Evolutionary conservation across 2,888 invertebrate species (phyloP).

Genomic region (Aspidiotus rigidus): DNA sequence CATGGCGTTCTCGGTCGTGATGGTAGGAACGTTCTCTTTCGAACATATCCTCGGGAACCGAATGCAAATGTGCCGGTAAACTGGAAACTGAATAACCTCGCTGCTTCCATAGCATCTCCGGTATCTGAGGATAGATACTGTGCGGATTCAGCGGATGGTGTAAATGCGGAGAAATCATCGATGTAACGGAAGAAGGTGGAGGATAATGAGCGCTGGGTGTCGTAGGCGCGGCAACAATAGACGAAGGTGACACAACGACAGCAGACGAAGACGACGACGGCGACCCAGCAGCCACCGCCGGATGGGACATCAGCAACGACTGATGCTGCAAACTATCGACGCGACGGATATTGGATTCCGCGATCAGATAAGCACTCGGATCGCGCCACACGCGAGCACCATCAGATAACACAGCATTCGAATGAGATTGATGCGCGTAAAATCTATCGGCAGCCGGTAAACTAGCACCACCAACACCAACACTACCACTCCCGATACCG

Average conservation of each 20-base stretch:
- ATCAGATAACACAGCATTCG: slow-evolving; percentile 24
- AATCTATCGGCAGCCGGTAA: slow-evolving; percentile 1
- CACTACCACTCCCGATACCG: background rate
- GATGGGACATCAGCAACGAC: slow-evolving; percentile 47
- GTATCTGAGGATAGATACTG: slow-evolving; percentile 38
- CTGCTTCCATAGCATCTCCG: slow-evolving; percentile 45
- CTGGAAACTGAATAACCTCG: slow-evolving; percentile 38
- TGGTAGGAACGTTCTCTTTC: slow-evolving; percentile 43
- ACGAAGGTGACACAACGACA: slow-evolving; percentile 38
- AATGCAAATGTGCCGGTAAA: slow-evolving; percentile 33
- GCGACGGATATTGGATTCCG: slow-evolving; percentile 50
- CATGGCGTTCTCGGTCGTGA: slow-evolving; percentile 46
- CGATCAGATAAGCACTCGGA: slow-evolving; percentile 48
- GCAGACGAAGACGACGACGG: slow-evolving; percentile 35
- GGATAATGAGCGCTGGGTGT: slow-evolving; percentile 39
- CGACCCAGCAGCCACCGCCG: slow-evolving; percentile 38
- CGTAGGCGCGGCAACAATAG: slow-evolving; percentile 43
- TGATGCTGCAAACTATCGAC: slow-evolving; percentile 55
- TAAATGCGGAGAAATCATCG: slow-evolving; percentile 41
- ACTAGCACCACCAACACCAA: background rate
- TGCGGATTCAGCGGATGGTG: slow-evolving; percentile 38
- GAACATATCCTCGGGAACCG: slow-evolving; percentile 45
- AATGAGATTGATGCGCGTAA: slow-evolving; percentile 10
- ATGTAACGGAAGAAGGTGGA: slow-evolving; percentile 45
- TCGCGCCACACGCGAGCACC: slow-evolving; percentile 49